These are phyloP conservation scores for Lysandra bellargus DNA, from an alignment of 2,888 invertebrate species.

Conservation along the genomic window DNA sequence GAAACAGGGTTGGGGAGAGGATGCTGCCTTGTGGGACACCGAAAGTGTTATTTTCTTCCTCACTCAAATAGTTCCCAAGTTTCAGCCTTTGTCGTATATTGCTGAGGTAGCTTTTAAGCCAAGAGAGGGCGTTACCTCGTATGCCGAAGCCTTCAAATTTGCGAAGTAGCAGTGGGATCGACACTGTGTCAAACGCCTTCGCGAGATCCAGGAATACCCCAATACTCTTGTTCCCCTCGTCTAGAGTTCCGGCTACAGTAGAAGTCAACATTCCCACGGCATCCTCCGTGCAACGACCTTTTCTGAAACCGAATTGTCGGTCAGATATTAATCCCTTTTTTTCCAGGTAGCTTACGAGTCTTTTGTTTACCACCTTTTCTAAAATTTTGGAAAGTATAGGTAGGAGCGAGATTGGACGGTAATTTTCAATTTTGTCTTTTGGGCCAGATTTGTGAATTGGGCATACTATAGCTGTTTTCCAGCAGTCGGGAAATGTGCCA, in stretches of 20 bases:
- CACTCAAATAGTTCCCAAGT: too few species aligned
- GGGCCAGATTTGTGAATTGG: slow-evolving; percentile 11
- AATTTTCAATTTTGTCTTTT: slow-evolving; percentile 13
- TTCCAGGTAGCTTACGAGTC: neutral
- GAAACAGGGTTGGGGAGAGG: too few species aligned
- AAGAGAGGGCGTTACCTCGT: too few species aligned
- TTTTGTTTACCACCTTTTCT: slow-evolving; percentile 6
- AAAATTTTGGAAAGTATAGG: neutral
- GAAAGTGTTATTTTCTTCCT: too few species aligned
- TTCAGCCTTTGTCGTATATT: too few species aligned
- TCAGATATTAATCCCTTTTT: too few species aligned
- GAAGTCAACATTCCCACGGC: neutral
- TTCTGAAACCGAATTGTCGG: neutral
- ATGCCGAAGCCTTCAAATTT: slow-evolving; percentile 14
- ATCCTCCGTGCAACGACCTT: neutral
- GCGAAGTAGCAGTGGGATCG: slow-evolving; percentile 5
- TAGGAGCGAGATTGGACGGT: slow-evolving; percentile 10
- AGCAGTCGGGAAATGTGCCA: neutral
- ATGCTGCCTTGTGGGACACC: too few species aligned
- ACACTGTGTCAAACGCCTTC: neutral
- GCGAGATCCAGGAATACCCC: neutral
- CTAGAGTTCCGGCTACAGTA: neutral
- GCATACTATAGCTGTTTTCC: neutral
- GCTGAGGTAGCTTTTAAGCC: too few species aligned
- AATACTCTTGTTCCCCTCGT: neutral